Base-by-base conservation (phyloP, 2,113 vertebrate genomes). In the Heterotis niloticus region DNA sequence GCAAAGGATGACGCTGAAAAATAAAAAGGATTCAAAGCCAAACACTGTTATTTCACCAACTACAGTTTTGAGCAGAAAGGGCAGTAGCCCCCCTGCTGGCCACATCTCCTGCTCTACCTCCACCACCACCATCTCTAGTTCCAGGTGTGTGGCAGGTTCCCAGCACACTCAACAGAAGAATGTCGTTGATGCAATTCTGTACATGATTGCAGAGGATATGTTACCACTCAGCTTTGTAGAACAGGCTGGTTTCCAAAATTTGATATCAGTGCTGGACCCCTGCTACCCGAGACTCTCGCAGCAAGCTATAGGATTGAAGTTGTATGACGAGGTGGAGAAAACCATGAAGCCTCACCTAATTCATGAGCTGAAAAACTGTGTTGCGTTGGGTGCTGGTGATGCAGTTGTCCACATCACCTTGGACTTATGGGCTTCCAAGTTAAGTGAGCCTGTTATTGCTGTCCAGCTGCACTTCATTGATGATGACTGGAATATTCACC, bases 131-230 rank as follows among this genome's bases (percentile, higher is more conserved):
- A 81, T 76, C 78, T 77, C 86, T 1, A 76, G 73, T 60, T 79
- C 78, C 23, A 77, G 75, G 0, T 23, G 68, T 0, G 20, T 78
- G 14, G 17, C 80, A 54, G 29, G 69, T 64, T 28, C 74, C 0
- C 14, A 56, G 4, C 69, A 75, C 7, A 28, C 77, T 24, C 82
- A 85, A 10, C 91, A 89, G 80, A 92, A 90, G 75, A 83, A 16
- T 76, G 82, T 91, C 44, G 82, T 73, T 0, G 82, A 87, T n/a
- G 90, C 89, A 1, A 83, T 90, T 0, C 66, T 93, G 81, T 89
- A 85, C 68, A 92, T 93, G 91, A 88, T 93, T 0, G 88, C 92
- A 0, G 91, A 92, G 72, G 92, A 93, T 87, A 93, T 93, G 92
- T 87, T 93, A 71, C 91, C 92, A 0, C 87, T 93, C 70, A 92